Evolutionary conservation across 2,797 vertebrate species (phyloP), one percentile per base, ranked within the genome.

Genomic region (Brachymystax lenok): DNA sequence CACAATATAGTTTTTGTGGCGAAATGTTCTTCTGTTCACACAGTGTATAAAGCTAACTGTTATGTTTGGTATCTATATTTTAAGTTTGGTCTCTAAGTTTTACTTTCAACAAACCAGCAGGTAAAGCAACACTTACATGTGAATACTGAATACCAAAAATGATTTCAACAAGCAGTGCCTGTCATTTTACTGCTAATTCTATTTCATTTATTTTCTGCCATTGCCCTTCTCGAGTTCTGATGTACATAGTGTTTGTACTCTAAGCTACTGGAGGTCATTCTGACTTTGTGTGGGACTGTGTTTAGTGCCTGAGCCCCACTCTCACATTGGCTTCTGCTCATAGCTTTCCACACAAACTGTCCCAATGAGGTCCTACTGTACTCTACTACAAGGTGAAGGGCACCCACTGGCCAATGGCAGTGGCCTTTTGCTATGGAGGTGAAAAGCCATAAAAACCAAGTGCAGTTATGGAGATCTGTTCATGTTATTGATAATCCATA

Each of bases 121-220:
- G 79, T 88, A 79, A 82, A 85, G 75, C 79, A 83, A 83, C 80
- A 66, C n/a, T 52, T 59, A 69, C 81, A 72, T 59, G 82, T 76
- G 75, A 79, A 76, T 77, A 83, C 74, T 80, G 50, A 81, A 88
- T 90, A 90, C 90, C 93, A 93, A 93, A 94, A 92, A 91, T 78
- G 75, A 83, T 89, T 83, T 88, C 75, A 92, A 88, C 79, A 89
- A 90, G 91, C 93, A 94, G 94, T 95, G 95, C 94, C 95, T 96
- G 84, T 87, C 75, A 87, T 84, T 88, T 74, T 73, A 90, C 91
- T 86, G 87, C 90, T 90, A 83, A 72, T 77, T 81, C 80, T 24
- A 79, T 81, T 81, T 86, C 71, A 46, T 51, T 69, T 78, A 14
- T 83, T 83, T 83, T 61, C 56, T 63, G 68, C 24, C 66, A 79